Percentiles rank a stretch among this genome's conserved stretches.
These are phyloP conservation scores for Tenthredo distinguenda DNA, from an alignment of 2,888 invertebrate genomes.

Conservation along the genomic window DNA sequence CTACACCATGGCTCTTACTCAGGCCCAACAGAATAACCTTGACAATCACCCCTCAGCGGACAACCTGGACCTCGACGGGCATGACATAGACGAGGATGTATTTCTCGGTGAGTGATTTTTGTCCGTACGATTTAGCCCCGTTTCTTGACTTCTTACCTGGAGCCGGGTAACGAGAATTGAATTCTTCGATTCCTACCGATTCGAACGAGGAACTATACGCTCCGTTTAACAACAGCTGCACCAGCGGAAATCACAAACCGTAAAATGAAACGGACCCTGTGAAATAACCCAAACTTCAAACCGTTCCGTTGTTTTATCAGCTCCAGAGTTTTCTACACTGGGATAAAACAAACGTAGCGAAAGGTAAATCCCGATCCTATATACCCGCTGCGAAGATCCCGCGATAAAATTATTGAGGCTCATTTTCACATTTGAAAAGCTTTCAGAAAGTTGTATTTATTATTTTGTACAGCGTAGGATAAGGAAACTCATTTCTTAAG, in stretches of 20 bases:
- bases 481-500: neutral
- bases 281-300: slow-evolving; percentile 20
- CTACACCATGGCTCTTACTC: slow-evolving; percentile 62
- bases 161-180: neutral
- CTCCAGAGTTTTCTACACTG: neutral
- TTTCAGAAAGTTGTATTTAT: neutral
- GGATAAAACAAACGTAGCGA: slow-evolving; percentile 10
- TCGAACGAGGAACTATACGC: neutral
- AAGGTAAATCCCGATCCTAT: neutral
- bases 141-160: neutral
- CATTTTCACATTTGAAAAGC: neutral
- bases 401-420: neutral
- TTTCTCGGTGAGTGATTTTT: slow-evolving; percentile 72
- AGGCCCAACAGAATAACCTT: slow-evolving; percentile 65
- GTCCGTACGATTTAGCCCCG: neutral
- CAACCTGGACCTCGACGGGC: slow-evolving; percentile 69
- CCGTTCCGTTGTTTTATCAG: neutral
- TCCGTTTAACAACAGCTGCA: slow-evolving; percentile 21
- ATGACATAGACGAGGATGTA: slow-evolving; percentile 74
- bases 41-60: slow-evolving; percentile 69
- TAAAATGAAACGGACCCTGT: slow-evolving; percentile 22
- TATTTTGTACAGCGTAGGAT: neutral
- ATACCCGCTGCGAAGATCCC: neutral
- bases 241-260: slow-evolving; percentile 22
- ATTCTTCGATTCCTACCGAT: neutral